These are phyloP conservation scores for Poecilia wingei DNA, from an alignment of 2,797 vertebrate genomes.

Conservation along the genomic window DNA sequence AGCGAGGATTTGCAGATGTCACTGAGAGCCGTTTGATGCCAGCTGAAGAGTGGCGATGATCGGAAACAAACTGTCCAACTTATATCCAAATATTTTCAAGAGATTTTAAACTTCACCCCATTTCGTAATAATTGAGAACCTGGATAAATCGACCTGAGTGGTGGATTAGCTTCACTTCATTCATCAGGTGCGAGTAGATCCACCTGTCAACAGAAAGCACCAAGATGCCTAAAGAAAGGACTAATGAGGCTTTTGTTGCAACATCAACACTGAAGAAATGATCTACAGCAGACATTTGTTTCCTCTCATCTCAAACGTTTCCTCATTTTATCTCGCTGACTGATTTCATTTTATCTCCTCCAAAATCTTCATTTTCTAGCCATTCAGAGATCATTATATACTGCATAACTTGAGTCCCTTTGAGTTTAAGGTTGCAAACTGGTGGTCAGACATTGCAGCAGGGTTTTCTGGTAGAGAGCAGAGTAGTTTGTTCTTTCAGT, in stretches of 20 bases:
- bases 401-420: neutral
- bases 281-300: neutral
- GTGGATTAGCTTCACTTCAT: conserved; percentile 7
- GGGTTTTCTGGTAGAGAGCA: neutral
- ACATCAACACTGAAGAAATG: neutral
- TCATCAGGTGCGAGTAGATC: neutral
- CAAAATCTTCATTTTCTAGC: neutral
- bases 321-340: neutral
- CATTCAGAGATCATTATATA: neutral
- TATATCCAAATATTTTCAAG: neutral
- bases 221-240: neutral
- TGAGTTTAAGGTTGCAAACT: neutral
- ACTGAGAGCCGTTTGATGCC: conserved; percentile 14
- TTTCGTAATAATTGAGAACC: neutral
- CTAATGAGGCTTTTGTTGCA: neutral
- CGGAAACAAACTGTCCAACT: conserved; percentile 7
- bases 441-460: neutral
- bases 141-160: conserved; percentile 2
- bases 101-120: neutral
- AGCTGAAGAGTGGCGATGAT: neutral
- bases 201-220: conserved; percentile 7
- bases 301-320: neutral
- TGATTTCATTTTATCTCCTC: neutral
- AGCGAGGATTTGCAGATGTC: conserved; percentile 15
- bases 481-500: neutral